These are phyloP conservation scores for Phylloscopus whistleri DNA, from an alignment of 2,113 vertebrate genomes.

Conservation along the genomic window DNA sequence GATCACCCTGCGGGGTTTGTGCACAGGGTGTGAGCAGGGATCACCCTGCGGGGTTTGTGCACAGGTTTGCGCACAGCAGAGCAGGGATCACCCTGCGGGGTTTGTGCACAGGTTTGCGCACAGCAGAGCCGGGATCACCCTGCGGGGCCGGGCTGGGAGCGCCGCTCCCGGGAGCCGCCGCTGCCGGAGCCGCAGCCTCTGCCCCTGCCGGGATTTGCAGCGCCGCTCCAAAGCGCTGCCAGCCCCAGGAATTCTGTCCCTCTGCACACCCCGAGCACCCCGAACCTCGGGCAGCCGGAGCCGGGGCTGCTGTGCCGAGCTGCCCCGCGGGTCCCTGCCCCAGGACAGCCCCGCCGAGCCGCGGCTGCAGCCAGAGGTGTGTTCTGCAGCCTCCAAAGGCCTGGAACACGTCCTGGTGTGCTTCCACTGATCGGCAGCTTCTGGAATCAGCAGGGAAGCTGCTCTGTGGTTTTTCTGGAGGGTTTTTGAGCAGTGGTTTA, in stretches of 20 bases:
- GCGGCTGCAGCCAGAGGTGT: not conserved
- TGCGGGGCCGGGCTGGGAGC: not conserved
- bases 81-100: no score
- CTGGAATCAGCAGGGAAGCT: not conserved
- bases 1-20: not conserved
- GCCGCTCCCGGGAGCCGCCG: not conserved
- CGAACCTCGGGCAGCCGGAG: not conserved
- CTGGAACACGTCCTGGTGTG: fast-evolving
- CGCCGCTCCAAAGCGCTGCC: not conserved
- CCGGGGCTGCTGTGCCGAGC: not conserved
- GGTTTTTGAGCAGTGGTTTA: not conserved
- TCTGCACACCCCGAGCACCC: not conserved
- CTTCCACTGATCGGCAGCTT: not conserved
- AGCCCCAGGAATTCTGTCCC: fast-evolving
- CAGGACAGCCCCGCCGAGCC: not conserved
- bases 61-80: no score
- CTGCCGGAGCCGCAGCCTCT: not conserved
- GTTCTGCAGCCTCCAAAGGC: not conserved
- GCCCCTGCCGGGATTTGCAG: not conserved
- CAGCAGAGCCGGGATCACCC: no score
- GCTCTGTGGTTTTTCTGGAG: not conserved
- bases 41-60: no score
- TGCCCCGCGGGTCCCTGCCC: no score
- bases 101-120: not conserved
- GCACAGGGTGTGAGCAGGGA: no score